Evolutionary conservation across 2,888 invertebrate genomes (phyloP), one percentile per base, ranked within the genome.

Genomic region (Sepiola atlantica): DNA sequence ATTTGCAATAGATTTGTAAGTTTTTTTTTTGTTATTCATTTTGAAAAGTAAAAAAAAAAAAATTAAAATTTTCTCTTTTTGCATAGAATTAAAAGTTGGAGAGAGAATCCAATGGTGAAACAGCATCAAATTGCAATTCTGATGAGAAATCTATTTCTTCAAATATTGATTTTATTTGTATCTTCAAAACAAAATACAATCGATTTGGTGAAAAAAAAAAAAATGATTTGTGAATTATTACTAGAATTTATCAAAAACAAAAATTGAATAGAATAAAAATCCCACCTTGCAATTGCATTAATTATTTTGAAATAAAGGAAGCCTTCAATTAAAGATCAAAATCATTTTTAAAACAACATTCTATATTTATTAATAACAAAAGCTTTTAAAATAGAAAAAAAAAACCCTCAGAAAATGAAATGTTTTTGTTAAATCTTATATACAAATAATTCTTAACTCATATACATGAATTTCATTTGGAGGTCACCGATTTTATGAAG

Each of bases 141-240:
- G 1, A 77, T 77, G n/a, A 77, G 1, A 77, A 77, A 77, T 77
- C 3, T 3, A 77, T 77, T n/a, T n/a, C 14, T 77, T n/a, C 77
- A n/a, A 77, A 77, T 77, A 77, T 77, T 77, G 77, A 77, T 77
- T 77, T 77, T 77, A 77, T 18, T n/a, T 77, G 77, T n/a, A 28
- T n/a, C n/a, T 77, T n/a, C n/a, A 77, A n/a, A 77, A n/a, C 77
- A 77, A 77, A 77, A 77, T 77, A n/a, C n/a, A n/a, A 77, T n/a
- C 77, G n/a, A 14, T n/a, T 77, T 1, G n/a, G 3, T 77, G 14
- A 77, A 77, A 57, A 57, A 24, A 57, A 57, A 57, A 20, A 57
- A 57, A 57, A 57, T 61, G 21, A 61, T 8, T 24, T 21, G 24
- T 24, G 24, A 21, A 21, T 61, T 28, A 77, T n/a, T 1, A 77